Percentiles rank a stretch among this genome's conserved stretches.
These are phyloP conservation scores for Dendrocincla fuliginosa DNA, from an alignment of 2,797 vertebrate genomes.

Conservation along the genomic window DNA sequence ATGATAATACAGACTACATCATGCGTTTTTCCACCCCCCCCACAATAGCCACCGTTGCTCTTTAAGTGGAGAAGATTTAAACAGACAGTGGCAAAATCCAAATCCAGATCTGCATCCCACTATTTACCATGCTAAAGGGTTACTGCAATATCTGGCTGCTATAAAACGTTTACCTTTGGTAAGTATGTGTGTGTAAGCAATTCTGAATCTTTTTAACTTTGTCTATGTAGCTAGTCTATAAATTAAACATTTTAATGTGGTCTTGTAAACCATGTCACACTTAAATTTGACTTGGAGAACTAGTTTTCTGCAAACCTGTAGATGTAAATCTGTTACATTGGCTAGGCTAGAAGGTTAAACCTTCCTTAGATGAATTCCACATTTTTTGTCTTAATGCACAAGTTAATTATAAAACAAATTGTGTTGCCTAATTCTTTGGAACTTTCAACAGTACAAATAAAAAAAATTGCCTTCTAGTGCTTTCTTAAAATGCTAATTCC, in stretches of 20 bases:
- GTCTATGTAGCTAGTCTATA: background rate
- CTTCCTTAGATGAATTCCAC: background rate
- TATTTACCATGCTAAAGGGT: slow-evolving; percentile 95
- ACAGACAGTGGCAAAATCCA: slow-evolving; percentile 97
- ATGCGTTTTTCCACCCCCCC: slow-evolving; percentile 50
- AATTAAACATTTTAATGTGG: background rate
- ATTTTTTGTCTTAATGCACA: background rate
- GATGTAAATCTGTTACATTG: background rate
- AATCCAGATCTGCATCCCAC: slow-evolving; percentile 94
- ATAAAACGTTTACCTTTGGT: slow-evolving; percentile 93
- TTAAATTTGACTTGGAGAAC: background rate
- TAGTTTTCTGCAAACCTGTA: background rate
- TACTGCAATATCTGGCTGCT: slow-evolving; percentile 94
- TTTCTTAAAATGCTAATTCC: background rate
- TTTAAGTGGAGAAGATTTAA: slow-evolving; percentile 98
- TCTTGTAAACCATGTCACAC: background rate
- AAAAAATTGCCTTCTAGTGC: background rate
- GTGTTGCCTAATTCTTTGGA: background rate
- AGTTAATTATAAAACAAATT: background rate
- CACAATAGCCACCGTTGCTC: slow-evolving; percentile 92
- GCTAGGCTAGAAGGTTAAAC: background rate
- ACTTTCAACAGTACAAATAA: background rate
- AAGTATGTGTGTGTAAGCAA: slow-evolving; percentile 64
- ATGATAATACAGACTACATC: slow-evolving; percentile 8
- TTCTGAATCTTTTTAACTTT: slow-evolving; percentile 7